These are phyloP conservation scores for Incurvaria masculella DNA, from an alignment of 2,888 invertebrate species.

Conservation along the genomic window DNA sequence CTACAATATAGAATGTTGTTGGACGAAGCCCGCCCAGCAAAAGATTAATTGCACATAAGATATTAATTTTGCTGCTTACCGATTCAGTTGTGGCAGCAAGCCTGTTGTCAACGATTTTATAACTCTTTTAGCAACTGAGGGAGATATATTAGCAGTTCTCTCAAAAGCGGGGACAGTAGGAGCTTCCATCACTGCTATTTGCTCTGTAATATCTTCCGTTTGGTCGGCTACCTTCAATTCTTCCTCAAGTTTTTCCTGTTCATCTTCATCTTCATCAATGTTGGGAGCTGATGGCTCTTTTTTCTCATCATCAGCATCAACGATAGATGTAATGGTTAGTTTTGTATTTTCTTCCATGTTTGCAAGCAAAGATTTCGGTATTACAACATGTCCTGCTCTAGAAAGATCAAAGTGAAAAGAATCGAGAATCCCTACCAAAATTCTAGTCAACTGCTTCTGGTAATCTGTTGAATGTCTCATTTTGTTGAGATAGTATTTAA, in stretches of 20 bases:
- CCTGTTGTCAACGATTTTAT: slow-evolving; percentile 66
- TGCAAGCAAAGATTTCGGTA: slow-evolving; percentile 33
- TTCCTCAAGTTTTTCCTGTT: slow-evolving; percentile 28
- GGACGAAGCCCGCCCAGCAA: too few relatives aligned
- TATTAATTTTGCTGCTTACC: slow-evolving; percentile 36
- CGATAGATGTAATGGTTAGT: slow-evolving; percentile 13
- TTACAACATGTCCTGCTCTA: slow-evolving; percentile 45
- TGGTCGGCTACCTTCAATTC: slow-evolving; percentile 39
- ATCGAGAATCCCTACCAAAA: slow-evolving; percentile 77
- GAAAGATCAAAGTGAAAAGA: slow-evolving; percentile 90
- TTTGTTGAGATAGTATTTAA: slow-evolving; percentile 77
- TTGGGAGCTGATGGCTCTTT: slow-evolving; percentile 19
- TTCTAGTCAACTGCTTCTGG: slow-evolving; percentile 79
- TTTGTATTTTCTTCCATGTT: slow-evolving; percentile 23
- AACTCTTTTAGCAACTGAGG: slow-evolving; percentile 72
- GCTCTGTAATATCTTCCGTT: slow-evolving; percentile 32
- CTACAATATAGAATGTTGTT: too few relatives aligned
- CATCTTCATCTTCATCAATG: slow-evolving; percentile 17
- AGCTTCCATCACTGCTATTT: slow-evolving; percentile 23
- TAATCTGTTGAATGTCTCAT: slow-evolving; percentile 68
- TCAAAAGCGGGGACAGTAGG: slow-evolving; percentile 36
- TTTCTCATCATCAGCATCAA: slow-evolving; percentile 21
- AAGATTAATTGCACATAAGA: too few relatives aligned
- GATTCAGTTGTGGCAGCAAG: slow-evolving; percentile 78
- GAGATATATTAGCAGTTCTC: slow-evolving; percentile 57